Evolutionary conservation across 2,797 vertebrate species (phyloP), one percentile per base, ranked within the genome.

Genomic region (Gobio occitaniae): DNA sequence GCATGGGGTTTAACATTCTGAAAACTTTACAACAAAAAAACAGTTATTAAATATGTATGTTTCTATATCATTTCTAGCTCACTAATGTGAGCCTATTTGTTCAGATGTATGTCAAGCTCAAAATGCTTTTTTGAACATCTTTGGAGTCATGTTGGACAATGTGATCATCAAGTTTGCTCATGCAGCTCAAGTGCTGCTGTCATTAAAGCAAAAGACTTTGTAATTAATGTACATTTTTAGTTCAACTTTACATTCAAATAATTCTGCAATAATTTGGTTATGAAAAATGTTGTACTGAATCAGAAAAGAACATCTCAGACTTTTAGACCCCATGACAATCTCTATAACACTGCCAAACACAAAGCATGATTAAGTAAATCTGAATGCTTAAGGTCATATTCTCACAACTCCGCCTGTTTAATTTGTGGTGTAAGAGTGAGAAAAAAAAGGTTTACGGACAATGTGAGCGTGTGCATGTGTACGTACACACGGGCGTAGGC

Each of bases 401-500:
- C n/a, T 41, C 82, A 69, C 75, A 56, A 59, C 48, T 75, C 61
- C 16, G 21, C 50, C 36, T 41, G 61, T 79, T 54, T 78, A 83
- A 87, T 84, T 84, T 47, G 63, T 0, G 25, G n/a, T 82, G 17
- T 71, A 87, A 75, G 50, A 41, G 70, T 70, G 52, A 36, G 47
- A 41, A 41, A 71, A 71, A 75, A 25, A 72, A 69, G 36, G 52
- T 56, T 65, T 59, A 44, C 0, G 41, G 56, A 74, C 29, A 52
- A 74, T 88, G 70, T 70, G 38, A 82, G 50, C 47, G 38, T 86
- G 66, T 15, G 47, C 59, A 38, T 79, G 78, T 69, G 72, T 83
- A 84, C 84, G 78, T 78, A 87, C 82, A 74, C 50, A 48, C 36
- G 84, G 44, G 29, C 80, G 82, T 44, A 83, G 66, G 86, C 88